Percentiles rank a stretch among this genome's conserved stretches.
Evolutionary conservation across 1,140 invertebrate genomes (phyloP).

Genomic region (Popillia japonica): DNA sequence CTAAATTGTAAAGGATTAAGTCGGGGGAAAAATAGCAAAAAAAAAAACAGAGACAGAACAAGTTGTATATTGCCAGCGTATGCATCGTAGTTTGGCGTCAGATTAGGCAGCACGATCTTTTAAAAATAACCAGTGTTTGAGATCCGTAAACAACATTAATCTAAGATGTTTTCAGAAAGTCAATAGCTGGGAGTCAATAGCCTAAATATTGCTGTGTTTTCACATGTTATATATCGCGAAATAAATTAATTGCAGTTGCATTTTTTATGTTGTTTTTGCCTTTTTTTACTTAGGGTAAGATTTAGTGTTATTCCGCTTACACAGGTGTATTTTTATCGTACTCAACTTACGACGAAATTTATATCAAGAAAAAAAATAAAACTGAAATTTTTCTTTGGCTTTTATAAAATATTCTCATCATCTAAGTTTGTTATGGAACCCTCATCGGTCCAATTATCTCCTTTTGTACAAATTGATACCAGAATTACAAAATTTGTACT

Average conservation of each 20-base stretch:
- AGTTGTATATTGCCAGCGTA: background rate
- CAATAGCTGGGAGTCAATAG: constrained; percentile 28
- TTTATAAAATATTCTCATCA: no score
- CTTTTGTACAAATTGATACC: no score
- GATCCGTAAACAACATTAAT: constrained; percentile 34
- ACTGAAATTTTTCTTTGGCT: no score
- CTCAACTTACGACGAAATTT: no score
- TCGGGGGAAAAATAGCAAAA: background rate
- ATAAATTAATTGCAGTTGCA: constrained; percentile 30
- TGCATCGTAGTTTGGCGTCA: background rate
- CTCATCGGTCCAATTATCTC: no score
- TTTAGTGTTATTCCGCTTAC: background rate
- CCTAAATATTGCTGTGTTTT: constrained; percentile 28
- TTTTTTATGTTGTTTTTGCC: background rate
- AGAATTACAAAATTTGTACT: no score
- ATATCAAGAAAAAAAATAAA: no score
- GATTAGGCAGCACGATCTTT: constrained; percentile 22
- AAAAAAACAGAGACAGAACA: background rate
- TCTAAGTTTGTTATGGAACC: no score
- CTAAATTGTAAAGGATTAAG: no score
- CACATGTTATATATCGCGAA: constrained; percentile 17
- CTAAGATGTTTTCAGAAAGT: constrained; percentile 35
- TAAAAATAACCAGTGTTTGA: constrained; percentile 28
- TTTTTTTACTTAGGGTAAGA: background rate
- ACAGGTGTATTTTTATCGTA: no score